Percentiles rank a stretch among this genome's conserved stretches.
phyloP scores from a whole-genome alignment of 35 echinoderm and acorn worm genomes.

The Amphiura filiformis region DNA sequence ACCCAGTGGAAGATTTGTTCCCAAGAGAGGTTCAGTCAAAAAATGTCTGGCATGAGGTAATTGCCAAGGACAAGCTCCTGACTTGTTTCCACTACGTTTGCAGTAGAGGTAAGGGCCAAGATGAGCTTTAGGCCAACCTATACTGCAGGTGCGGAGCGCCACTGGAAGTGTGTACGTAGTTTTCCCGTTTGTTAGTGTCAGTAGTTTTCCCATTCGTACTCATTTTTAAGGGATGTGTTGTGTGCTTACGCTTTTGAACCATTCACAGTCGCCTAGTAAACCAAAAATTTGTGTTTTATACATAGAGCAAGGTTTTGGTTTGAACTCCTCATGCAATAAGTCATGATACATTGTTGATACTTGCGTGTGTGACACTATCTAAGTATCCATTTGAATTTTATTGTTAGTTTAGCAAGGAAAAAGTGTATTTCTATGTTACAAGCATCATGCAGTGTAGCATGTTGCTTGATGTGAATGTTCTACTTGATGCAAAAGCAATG shows the following conservation, averaged over 20 bases:
- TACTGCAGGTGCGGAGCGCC: too few relatives aligned
- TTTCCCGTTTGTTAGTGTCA: background rate
- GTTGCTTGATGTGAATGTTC: too few relatives aligned
- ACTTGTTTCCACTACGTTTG: background rate
- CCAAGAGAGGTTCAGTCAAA: background rate
- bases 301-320: background rate
- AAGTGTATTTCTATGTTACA: too few relatives aligned
- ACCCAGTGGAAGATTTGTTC: background rate
- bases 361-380: background rate
- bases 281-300: background rate
- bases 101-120: background rate
- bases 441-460: too few relatives aligned
- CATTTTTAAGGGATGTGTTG: background rate
- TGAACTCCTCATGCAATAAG: background rate
- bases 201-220: background rate
- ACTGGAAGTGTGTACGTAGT: background rate
- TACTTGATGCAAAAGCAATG: too few relatives aligned
- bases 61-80: background rate
- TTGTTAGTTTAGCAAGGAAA: too few relatives aligned
- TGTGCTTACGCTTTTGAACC: background rate
- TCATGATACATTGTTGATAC: background rate
- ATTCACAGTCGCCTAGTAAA: background rate
- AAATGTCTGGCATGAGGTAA: too few relatives aligned
- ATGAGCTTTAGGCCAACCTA: too few relatives aligned
- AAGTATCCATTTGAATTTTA: background rate